Evolutionary conservation across 1,140 invertebrate species (phyloP).

Genomic region (Drosophila baimaii): DNA sequence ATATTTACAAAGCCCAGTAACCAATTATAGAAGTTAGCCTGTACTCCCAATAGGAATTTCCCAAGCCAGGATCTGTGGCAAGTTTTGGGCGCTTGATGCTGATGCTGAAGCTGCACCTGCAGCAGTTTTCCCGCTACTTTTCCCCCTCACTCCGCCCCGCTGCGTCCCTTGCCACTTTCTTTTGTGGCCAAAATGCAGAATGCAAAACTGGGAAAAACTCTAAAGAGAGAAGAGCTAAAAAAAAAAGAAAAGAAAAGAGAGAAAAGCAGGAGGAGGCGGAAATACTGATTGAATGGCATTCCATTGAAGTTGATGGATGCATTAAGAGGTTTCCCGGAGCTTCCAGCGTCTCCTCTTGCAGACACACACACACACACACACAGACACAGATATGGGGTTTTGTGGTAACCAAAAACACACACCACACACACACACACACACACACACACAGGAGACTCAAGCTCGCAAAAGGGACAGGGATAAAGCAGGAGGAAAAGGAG

Average conservation of each 20-base stretch:
- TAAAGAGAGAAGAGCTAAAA: constrained; percentile 10
- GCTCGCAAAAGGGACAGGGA: constrained; percentile 8
- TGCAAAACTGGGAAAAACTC: constrained; percentile 42
- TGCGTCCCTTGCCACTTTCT: constrained; percentile 14
- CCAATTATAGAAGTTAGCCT: not conserved
- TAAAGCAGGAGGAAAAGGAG: not conserved
- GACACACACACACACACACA: constrained; percentile 9
- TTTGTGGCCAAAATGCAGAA: constrained; percentile 40
- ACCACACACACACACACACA: constrained; percentile 24
- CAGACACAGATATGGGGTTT: constrained; percentile 25
- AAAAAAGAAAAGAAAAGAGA: not conserved
- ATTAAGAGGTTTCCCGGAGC: constrained; percentile 34
- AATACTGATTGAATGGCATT: constrained; percentile 64
- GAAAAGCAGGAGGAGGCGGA: constrained; percentile 8
- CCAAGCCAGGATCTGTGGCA: not conserved
- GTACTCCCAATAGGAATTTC: not conserved
- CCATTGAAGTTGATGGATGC: constrained; percentile 62
- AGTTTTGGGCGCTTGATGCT: constrained; percentile 3
- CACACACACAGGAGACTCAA: constrained; percentile 10
- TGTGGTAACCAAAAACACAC: constrained; percentile 57
- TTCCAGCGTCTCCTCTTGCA: constrained; percentile 2
- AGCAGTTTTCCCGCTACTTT: constrained; percentile 32
- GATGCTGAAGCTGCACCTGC: constrained; percentile 19
- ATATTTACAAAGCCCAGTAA: not conserved
- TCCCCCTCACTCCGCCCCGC: not conserved